These are phyloP conservation scores for Melanocharis versteri DNA, from an alignment of 2,113 vertebrate species.

Conservation along the genomic window DNA sequence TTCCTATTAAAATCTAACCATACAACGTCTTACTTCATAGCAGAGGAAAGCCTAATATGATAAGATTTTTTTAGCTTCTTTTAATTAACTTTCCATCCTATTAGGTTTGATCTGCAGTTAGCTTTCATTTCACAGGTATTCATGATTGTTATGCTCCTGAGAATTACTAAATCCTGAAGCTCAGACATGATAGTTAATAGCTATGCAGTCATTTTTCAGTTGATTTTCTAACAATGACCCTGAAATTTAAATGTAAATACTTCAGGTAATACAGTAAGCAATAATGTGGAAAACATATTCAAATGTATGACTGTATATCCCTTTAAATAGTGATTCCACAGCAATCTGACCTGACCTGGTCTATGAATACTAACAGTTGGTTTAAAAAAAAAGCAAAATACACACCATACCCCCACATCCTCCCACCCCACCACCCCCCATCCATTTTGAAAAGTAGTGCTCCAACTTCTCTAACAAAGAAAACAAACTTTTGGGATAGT, in stretches of 20 bases:
- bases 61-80: slow-evolving; percentile 66
- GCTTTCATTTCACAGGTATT: slow-evolving; percentile 71
- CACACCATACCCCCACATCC: too few relatives aligned
- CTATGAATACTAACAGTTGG: neutral
- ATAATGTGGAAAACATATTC: neutral
- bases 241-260: slow-evolving; percentile 8
- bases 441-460: neutral
- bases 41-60: slow-evolving; percentile 52
- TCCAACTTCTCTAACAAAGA: neutral
- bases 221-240: neutral
- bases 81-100: slow-evolving; percentile 75
- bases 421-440: too few relatives aligned
- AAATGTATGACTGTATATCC: neutral
- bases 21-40: slow-evolving; percentile 43
- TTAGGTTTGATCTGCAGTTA: slow-evolving; percentile 70
- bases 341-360: neutral
- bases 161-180: slow-evolving; percentile 40
- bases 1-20: slow-evolving; percentile 61
- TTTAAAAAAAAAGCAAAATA: neutral
- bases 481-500: neutral
- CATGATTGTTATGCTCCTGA: slow-evolving; percentile 65
- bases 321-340: neutral
- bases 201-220: neutral
- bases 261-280: neutral
- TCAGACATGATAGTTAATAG: slow-evolving; percentile 24